These are phyloP conservation scores for Lytechinus variegatus DNA, from an alignment of 35 echinoderm and acorn worm species.

Conservation along the genomic window DNA sequence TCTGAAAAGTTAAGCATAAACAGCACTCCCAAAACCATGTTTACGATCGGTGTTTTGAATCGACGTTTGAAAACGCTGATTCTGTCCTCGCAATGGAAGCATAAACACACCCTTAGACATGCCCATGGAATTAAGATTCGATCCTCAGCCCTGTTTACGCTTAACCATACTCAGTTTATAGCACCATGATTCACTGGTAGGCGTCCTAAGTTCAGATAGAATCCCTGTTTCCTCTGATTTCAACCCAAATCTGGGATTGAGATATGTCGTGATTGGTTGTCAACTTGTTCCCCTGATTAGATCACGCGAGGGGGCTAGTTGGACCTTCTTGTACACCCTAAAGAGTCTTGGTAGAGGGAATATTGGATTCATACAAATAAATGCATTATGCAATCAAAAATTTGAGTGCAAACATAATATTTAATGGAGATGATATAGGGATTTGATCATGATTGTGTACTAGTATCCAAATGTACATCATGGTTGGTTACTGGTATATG, in stretches of 20 bases:
- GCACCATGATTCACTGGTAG: neutral
- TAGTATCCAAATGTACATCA: too few relatives aligned
- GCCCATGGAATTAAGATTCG: neutral
- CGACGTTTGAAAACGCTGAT: too few relatives aligned
- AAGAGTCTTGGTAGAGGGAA: neutral
- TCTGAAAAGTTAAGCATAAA: too few relatives aligned
- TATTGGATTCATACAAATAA: neutral
- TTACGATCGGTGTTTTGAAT: too few relatives aligned
- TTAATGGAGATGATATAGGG: too few relatives aligned
- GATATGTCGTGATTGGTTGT: neutral
- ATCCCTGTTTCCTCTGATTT: conserved; percentile 18
- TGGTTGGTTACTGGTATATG: too few relatives aligned
- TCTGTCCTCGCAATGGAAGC: too few relatives aligned
- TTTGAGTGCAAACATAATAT: too few relatives aligned
- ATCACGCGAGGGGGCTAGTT: neutral
- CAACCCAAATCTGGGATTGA: conserved; percentile 1
- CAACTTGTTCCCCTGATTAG: conserved; percentile 17
- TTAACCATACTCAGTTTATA: neutral
- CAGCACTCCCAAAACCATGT: too few relatives aligned
- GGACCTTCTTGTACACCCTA: neutral
- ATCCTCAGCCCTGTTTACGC: neutral
- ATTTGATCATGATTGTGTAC: too few relatives aligned
- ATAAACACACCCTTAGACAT: too few relatives aligned
- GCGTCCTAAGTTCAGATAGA: neutral
- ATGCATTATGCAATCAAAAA: too few relatives aligned